phyloP scores from a whole-genome alignment of 2,113 vertebrate species.

The Axis porcinus region DNA sequence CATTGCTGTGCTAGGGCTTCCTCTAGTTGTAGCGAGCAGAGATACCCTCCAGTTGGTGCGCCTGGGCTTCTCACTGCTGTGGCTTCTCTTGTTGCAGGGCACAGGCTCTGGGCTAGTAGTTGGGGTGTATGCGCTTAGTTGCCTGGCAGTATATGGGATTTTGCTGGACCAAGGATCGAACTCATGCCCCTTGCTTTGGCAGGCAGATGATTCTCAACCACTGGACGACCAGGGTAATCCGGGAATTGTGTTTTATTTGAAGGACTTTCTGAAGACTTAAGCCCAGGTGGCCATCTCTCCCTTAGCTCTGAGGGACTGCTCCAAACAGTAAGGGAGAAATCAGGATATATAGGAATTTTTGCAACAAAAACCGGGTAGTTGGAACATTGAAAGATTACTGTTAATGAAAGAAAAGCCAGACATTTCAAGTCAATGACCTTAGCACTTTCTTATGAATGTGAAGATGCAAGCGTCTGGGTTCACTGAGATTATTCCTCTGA shows the following conservation, averaged over 20 bases:
- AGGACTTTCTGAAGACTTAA: not conserved
- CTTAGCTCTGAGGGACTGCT: not conserved
- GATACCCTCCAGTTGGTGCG: accelerated
- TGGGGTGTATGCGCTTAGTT: not conserved
- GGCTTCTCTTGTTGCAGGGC: not conserved
- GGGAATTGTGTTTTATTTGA: not conserved
- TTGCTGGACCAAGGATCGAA: not conserved
- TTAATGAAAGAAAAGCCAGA: not conserved
- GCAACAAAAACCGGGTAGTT: not conserved
- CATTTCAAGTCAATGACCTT: not conserved
- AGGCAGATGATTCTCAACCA: not conserved
- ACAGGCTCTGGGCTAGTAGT: not conserved
- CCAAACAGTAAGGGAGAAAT: not conserved
- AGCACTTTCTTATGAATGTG: not conserved
- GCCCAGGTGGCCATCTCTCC: not conserved
- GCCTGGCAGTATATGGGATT: not conserved
- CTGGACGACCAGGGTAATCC: not conserved
- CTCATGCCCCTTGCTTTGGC: not conserved
- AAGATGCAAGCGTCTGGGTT: not conserved
- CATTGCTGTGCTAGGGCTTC: accelerated
- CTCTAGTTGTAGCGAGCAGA: not conserved
- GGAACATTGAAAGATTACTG: not conserved
- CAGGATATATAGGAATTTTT: not conserved
- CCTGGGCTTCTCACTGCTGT: not conserved
- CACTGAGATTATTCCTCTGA: not conserved